Conservation (phyloP, 2,888 invertebrate species). For the Ormyrus nitidulus region DNA sequence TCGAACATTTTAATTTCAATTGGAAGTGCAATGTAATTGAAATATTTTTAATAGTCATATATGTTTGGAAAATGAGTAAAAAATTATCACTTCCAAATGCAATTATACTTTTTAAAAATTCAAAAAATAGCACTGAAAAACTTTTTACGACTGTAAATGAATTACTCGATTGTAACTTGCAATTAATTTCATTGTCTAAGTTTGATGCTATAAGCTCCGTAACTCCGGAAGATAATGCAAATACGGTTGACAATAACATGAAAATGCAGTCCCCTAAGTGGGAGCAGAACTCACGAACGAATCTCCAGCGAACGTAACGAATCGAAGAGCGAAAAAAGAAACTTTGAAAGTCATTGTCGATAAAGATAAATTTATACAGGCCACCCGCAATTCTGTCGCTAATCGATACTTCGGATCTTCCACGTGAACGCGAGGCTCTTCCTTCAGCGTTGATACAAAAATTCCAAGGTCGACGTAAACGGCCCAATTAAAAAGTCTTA, state of each 20-base stretch:
- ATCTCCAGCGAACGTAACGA: constrained; percentile 10
- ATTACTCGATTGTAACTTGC: no score
- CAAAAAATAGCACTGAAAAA: no score
- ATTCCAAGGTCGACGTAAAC: constrained; percentile 27
- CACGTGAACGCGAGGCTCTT: constrained; percentile 30
- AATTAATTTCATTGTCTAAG: no score
- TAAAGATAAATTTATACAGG: constrained; percentile 49
- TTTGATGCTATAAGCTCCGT: no score
- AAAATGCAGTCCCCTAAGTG: constrained; percentile 1
- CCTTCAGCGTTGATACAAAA: constrained; percentile 18
- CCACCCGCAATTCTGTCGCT: constrained; percentile 39
- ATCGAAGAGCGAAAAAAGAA: constrained; percentile 9
- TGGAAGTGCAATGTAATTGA: no score
- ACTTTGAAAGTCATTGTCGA: constrained; percentile 34
- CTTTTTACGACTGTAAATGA: no score
- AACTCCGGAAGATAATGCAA: neutral
- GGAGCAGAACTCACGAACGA: neutral
- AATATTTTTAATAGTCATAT: no score
- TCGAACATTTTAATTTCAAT: no score
- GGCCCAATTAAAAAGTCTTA: constrained; percentile 29
- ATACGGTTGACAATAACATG: neutral
- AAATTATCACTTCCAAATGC: no score
- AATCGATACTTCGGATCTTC: constrained; percentile 34
- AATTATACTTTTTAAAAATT: no score
- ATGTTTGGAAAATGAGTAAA: no score